phyloP scores from a whole-genome alignment of 2,797 vertebrate species.

The Anabas testudineus region DNA sequence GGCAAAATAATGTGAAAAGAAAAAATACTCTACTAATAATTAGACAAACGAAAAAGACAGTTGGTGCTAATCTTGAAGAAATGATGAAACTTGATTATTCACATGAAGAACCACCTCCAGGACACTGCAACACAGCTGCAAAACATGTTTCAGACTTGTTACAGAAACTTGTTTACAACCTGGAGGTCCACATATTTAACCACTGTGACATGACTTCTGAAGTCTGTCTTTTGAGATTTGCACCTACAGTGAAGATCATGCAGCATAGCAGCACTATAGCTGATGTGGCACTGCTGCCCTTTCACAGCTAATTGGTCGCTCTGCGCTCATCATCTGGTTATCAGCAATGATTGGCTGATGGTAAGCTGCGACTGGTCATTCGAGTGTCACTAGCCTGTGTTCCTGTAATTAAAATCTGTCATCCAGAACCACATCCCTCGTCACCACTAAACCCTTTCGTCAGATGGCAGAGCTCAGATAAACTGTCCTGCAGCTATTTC shows the following conservation, averaged over 20 bases:
- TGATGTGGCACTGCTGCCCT: conserved; percentile 74
- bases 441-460: conserved; percentile 82
- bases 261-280: conserved; percentile 64
- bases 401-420: conserved; percentile 89
- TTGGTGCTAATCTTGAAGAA: no score
- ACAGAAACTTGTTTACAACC: conserved; percentile 27
- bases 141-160: conserved; percentile 23
- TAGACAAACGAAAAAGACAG: no score
- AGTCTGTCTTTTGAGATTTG: conserved; percentile 62
- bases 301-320: conserved; percentile 79
- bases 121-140: not conserved
- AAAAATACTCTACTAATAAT: no score
- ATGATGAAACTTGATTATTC: not conserved
- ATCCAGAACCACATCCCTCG: conserved; percentile 85
- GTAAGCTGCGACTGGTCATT: conserved; percentile 83
- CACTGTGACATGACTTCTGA: conserved; percentile 51
- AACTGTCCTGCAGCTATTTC: conserved; percentile 76
- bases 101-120: conserved; percentile 1
- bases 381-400: conserved; percentile 83
- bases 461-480: conserved; percentile 86
- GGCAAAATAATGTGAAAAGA: no score
- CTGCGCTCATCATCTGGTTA: conserved; percentile 80
- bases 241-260: conserved; percentile 67
- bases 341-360: conserved; percentile 83
- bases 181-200: conserved; percentile 38